These are phyloP conservation scores for Callionymus lyra DNA, from an alignment of 2,113 vertebrate genomes.

Conservation along the genomic window DNA sequence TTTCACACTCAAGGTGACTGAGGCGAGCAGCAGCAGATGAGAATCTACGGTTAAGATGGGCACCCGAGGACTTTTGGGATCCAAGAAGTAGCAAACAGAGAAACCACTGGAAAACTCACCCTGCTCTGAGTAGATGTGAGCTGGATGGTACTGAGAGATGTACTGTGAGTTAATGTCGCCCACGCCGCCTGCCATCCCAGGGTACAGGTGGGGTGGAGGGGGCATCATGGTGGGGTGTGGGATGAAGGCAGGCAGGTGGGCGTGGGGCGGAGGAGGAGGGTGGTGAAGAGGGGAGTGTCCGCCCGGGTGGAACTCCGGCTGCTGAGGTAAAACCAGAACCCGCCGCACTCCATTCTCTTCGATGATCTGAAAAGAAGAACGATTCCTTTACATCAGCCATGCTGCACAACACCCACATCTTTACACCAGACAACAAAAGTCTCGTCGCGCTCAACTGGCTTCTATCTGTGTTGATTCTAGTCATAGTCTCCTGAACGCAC, in stretches of 20 bases:
- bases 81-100: too few species aligned
- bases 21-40: too few species aligned
- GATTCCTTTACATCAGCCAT: too few species aligned
- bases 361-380: slow-evolving; percentile 76
- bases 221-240: slow-evolving; percentile 88
- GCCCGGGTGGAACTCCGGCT: slow-evolving; percentile 91
- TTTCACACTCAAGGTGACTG: background rate
- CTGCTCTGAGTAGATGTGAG: slow-evolving; percentile 88
- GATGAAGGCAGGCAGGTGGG: slow-evolving; percentile 88
- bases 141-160: slow-evolving; percentile 88
- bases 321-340: slow-evolving; percentile 96
- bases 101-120: slow-evolving; percentile 63
- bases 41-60: too few species aligned
- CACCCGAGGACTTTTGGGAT: too few species aligned
- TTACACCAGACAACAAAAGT: background rate
- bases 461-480: too few species aligned
- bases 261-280: slow-evolving; percentile 81
- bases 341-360: slow-evolving; percentile 95
- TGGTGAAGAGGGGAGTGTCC: slow-evolving; percentile 86
- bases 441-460: background rate
- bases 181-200: slow-evolving; percentile 76
- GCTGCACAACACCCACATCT: background rate
- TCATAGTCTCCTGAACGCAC: too few species aligned
- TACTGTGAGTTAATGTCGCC: slow-evolving; percentile 86
- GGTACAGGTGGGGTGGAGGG: slow-evolving; percentile 83